These are phyloP conservation scores for Rhea americana DNA, from an alignment of 2,113 vertebrate species.

Conservation along the genomic window DNA sequence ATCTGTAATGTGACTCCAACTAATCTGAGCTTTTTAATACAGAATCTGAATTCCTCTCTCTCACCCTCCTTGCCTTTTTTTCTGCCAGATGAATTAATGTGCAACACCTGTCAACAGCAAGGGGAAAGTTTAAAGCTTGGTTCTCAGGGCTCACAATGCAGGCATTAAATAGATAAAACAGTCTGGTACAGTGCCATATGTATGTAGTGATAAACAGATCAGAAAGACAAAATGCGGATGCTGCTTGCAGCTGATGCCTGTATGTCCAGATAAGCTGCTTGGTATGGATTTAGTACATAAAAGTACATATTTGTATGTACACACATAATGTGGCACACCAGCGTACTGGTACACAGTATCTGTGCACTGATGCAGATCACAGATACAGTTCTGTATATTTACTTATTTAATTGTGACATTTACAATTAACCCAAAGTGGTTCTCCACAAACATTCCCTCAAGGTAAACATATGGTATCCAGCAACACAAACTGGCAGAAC, in stretches of 20 bases:
- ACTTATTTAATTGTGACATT: slow-evolving; percentile 64
- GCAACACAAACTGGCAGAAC: slow-evolving; percentile 47
- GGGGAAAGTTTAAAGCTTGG: rapidly evolving
- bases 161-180: neutral
- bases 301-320: neutral
- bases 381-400: slow-evolving; percentile 49
- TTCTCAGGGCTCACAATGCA: neutral
- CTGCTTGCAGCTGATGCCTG: slow-evolving; percentile 4
- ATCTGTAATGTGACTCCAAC: neutral
- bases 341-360: neutral
- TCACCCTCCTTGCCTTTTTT: rapidly evolving
- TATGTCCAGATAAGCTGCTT: slow-evolving; percentile 28
- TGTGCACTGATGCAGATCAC: slow-evolving; percentile 16
- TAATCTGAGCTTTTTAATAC: neutral
- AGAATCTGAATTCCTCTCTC: neutral
- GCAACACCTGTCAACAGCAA: neutral
- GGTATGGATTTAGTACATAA: neutral
- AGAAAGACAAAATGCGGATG: neutral
- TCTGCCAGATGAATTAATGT: neutral
- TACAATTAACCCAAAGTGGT: slow-evolving; percentile 58
- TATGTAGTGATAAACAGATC: neutral
- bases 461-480: slow-evolving; percentile 67
- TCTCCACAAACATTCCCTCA: slow-evolving; percentile 53
- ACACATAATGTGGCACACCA: neutral
- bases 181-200: neutral